phyloP scores from a whole-genome alignment of 2,113 vertebrate genomes.

The Ancistrus triradiatus region DNA sequence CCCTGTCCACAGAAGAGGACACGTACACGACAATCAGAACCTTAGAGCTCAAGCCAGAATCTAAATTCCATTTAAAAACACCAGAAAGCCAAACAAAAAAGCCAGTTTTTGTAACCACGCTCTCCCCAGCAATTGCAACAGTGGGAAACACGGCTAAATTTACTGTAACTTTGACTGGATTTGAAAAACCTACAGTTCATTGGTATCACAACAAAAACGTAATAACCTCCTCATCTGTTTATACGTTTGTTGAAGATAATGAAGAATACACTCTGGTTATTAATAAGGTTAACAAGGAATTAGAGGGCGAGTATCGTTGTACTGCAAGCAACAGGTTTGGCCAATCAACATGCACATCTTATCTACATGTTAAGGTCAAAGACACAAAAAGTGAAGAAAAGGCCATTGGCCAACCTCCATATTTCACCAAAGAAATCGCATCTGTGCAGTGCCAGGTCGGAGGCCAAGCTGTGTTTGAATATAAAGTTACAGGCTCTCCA shows the following conservation, averaged over 20 bases:
- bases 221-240: conserved; percentile 64
- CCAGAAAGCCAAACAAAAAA: conserved; percentile 68
- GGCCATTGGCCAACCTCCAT: conserved; percentile 60
- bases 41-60: conserved; percentile 83
- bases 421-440: conserved; percentile 67
- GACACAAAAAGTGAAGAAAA: conserved; percentile 39
- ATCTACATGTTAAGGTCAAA: conserved; percentile 67
- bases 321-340: conserved; percentile 74
- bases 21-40: conserved; percentile 71
- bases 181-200: conserved; percentile 74
- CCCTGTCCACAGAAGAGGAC: conserved; percentile 73
- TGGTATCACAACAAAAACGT: conserved; percentile 76
- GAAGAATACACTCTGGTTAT: conserved; percentile 80
- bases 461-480: conserved; percentile 72
- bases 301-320: conserved; percentile 82
- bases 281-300: conserved; percentile 57
- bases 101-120: conserved; percentile 77
- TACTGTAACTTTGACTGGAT: conserved; percentile 72
- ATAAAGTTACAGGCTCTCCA: conserved; percentile 69
- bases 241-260: conserved; percentile 69
- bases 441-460: conserved; percentile 61
- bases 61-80: conserved; percentile 67
- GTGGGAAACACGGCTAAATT: conserved; percentile 74
- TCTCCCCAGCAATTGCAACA: conserved; percentile 65
- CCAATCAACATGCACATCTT: conserved; percentile 67